A percentile compares a stretch with the other conserved stretches of the same genome.
phyloP scores from a whole-genome alignment of 2,888 invertebrate species.

The Papilio demoleus region DNA sequence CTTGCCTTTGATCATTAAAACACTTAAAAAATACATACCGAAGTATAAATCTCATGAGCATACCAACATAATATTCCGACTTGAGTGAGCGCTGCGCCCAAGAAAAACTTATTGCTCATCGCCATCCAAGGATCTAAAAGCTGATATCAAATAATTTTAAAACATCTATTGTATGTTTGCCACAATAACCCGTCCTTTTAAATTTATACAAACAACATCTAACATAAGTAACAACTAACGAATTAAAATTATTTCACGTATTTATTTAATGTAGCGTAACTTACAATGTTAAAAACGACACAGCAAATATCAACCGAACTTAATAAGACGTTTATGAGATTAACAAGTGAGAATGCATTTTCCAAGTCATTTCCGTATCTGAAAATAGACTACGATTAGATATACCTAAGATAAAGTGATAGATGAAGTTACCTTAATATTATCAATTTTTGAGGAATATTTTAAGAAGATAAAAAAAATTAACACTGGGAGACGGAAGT shows the following conservation, averaged over 20 bases:
- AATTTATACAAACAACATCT: too few species aligned
- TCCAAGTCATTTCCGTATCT: constrained; percentile 70
- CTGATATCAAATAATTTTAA: constrained; percentile 49
- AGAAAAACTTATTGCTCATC: constrained; percentile 71
- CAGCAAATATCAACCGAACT: constrained; percentile 73
- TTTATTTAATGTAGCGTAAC: too few species aligned
- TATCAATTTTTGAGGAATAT: too few species aligned
- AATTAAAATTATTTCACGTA: background rate
- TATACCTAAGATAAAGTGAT: too few species aligned
- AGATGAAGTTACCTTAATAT: too few species aligned
- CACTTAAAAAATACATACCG: constrained; percentile 54
- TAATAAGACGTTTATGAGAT: constrained; percentile 67
- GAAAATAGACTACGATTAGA: constrained; percentile 42
- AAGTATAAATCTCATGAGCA: constrained; percentile 69
- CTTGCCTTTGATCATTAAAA: too few species aligned
- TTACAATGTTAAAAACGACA: constrained; percentile 69
- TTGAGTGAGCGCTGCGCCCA: constrained; percentile 67
- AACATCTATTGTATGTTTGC: background rate
- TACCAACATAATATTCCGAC: constrained; percentile 74
- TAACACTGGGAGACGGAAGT: too few species aligned
- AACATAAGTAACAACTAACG: background rate
- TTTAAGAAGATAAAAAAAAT: too few species aligned
- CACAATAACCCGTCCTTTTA: background rate
- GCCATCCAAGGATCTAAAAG: constrained; percentile 69
- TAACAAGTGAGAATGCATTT: constrained; percentile 66